Base-by-base conservation (phyloP, 2,797 vertebrate genomes). In the Characodon lateralis region DNA sequence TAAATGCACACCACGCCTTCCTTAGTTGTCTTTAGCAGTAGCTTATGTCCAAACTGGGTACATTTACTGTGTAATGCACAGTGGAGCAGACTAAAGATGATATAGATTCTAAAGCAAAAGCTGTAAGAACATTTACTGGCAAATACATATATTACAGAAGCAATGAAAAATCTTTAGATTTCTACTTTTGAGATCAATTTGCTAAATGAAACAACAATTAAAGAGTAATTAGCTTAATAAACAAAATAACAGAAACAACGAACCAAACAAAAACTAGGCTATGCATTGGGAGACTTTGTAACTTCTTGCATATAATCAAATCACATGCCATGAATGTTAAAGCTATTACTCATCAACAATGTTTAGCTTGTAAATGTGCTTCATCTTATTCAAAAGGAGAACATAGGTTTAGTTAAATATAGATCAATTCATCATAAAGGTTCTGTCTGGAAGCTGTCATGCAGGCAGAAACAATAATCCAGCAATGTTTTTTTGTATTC, bases 91-190 rank as follows among this genome's bases (percentile, higher is more conserved):
- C 18, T 7, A 46, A 72, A 56, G 61, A 7, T 61, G 58, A 61
- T 31, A 28, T 68, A n/a, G 1, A 14, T 18, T 7, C 20, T 35
- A 0, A 0, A 61, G 55, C 24, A n/a, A 26, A 14, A 5, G 16
- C 12, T 69, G 24, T 16, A 26, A 0, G 22, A 56, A 41, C 22
- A 46, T n/a, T 58, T 63, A 35, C 0, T 22, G 6, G 0, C n/a
- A 13, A 68, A 24, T 39, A 66, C 1, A 0, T 65, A 14, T 16
- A 22, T 24, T 41, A 13, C 20, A 66, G 63, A 41, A 39, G 3
- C 20, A 66, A 41, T 24, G 10, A 24, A 39, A 20, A 39, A 22
- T 24, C 16, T 20, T 65, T 39, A 0, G 22, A 41, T 41, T 41
- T 66, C 9, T 24, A 39, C 31, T 66, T 39, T 41, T 66, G 18